Conservation (phyloP, 2,797 vertebrate species). For the Tenualosa ilisha region DNA sequence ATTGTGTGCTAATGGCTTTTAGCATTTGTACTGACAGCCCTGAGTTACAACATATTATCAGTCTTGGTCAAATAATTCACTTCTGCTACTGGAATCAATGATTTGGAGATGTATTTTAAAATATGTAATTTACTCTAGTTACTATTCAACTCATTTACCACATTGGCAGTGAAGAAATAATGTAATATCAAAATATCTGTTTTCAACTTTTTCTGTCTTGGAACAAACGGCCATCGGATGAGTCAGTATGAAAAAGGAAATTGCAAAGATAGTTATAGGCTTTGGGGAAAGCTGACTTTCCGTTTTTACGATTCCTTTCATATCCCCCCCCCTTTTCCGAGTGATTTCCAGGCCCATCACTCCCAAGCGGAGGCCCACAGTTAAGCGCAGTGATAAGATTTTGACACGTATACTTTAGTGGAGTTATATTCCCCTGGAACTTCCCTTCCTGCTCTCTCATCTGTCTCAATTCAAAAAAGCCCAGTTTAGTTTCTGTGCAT, state of each 20-base stretch:
- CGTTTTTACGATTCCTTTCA: conserved; percentile 1
- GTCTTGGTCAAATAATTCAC: not conserved
- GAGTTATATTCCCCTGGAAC: conserved; percentile 15
- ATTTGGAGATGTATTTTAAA: not conserved
- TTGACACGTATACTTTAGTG: conserved; percentile 13
- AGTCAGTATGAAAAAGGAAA: not conserved
- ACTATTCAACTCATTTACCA: not conserved
- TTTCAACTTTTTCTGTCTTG: not conserved
- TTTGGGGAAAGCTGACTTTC: conserved; percentile 11
- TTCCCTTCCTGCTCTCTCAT: not conserved
- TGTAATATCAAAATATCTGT: not conserved
- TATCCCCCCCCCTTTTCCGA: not conserved
- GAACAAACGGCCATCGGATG: not conserved
- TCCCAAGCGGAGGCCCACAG: not conserved
- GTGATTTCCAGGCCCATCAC: conserved; percentile 14
- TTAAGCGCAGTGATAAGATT: conserved; percentile 24
- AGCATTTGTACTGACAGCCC: not conserved
- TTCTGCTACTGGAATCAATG: not conserved
- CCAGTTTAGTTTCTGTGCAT: not conserved
- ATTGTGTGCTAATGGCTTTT: not conserved
- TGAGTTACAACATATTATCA: not conserved
- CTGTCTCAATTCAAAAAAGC: not conserved
- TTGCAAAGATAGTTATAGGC: not conserved
- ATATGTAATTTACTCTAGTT: not conserved
- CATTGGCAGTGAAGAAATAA: not conserved